These are phyloP conservation scores for Antheraea mylitta DNA, from an alignment of 1,140 invertebrate genomes.

Conservation along the genomic window DNA sequence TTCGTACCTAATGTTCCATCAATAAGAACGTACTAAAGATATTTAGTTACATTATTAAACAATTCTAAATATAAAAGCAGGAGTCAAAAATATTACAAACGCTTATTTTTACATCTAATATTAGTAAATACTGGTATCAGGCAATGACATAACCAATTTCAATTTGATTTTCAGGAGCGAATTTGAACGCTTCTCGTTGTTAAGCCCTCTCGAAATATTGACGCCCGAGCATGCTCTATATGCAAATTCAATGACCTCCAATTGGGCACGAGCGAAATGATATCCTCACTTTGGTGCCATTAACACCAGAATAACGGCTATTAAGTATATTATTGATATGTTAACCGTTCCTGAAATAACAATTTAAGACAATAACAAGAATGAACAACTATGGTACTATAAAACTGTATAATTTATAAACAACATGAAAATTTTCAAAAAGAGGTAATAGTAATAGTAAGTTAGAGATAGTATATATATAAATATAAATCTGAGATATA, in stretches of 20 bases:
- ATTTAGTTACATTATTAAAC: no score
- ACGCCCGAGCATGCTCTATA: slow-evolving; percentile 47
- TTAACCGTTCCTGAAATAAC: neutral
- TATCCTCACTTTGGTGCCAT: slow-evolving; percentile 44
- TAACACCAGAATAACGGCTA: slow-evolving; percentile 34
- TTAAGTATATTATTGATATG: neutral
- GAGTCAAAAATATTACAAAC: neutral
- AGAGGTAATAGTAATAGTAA: no score
- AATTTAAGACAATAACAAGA: neutral
- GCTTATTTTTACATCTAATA: neutral
- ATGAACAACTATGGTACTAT: no score
- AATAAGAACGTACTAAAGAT: no score
- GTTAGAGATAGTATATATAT: no score
- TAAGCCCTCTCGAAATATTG: slow-evolving; percentile 30
- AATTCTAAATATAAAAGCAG: no score
- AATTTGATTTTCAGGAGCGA: slow-evolving; percentile 12
- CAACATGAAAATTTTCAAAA: no score
- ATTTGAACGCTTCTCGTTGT: slow-evolving; percentile 16
- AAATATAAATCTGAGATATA: no score
- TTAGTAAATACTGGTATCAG: neutral
- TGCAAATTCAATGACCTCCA: slow-evolving; percentile 63
- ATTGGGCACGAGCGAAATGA: slow-evolving; percentile 54
- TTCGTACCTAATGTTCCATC: no score
- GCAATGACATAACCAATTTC: neutral
- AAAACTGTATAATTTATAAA: no score